Conservation (phyloP, 2,888 invertebrate species). For the Smittia sp. region DNA sequence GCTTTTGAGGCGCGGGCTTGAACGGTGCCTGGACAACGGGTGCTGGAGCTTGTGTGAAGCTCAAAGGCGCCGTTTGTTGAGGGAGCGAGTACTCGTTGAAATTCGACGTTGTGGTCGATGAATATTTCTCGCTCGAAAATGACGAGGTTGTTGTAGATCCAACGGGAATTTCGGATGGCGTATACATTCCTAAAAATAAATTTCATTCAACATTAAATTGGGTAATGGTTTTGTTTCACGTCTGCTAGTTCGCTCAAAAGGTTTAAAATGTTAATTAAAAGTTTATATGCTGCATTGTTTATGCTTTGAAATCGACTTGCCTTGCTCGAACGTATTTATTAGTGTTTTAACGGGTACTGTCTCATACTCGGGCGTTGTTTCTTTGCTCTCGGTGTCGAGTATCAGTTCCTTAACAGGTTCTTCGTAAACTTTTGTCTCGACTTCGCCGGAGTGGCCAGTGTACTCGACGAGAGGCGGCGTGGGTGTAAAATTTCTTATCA, state of each 20-base stretch:
- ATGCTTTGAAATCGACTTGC: conserved; percentile 21
- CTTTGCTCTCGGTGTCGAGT: conserved; percentile 6
- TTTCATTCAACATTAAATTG: background rate
- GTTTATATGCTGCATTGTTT: background rate
- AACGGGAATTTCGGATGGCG: conserved; percentile 51
- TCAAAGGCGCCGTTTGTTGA: background rate
- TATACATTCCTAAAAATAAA: conserved; percentile 48
- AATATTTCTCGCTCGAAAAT: conserved; percentile 14
- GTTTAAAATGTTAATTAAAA: conserved; percentile 15
- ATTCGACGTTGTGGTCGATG: conserved; percentile 13
- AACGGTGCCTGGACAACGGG: conserved; percentile 10
- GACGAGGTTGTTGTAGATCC: conserved; percentile 21
- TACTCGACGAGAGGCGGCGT: conserved; percentile 22
- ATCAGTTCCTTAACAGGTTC: conserved; percentile 27
- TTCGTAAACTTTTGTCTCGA: conserved; percentile 33
- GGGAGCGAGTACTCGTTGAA: conserved; percentile 15
- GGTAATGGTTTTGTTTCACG: background rate
- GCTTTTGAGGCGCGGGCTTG: background rate
- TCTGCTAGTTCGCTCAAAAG: background rate
- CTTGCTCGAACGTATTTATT: conserved; percentile 55
- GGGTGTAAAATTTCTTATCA: background rate
- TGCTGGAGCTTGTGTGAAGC: background rate
- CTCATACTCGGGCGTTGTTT: conserved; percentile 29
- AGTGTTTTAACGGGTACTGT: conserved; percentile 47
- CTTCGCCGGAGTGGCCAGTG: background rate